These are phyloP conservation scores for Euphydryas editha DNA, from an alignment of 2,888 invertebrate species.

Conservation along the genomic window DNA sequence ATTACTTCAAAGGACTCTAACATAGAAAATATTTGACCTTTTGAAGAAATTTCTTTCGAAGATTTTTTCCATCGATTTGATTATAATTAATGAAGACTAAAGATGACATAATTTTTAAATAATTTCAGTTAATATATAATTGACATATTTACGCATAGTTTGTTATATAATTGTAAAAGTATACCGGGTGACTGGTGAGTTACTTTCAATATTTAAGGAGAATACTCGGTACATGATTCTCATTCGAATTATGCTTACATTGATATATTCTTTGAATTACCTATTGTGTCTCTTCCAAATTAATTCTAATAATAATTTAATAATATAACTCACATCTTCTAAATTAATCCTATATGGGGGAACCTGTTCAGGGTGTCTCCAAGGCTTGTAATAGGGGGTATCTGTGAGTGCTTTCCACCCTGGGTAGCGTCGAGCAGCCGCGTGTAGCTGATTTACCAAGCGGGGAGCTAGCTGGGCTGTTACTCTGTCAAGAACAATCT, in stretches of 20 bases:
- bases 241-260: no score
- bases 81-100: not conserved
- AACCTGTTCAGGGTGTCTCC: slow-evolving; percentile 94
- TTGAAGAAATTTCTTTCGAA: slow-evolving; percentile 18
- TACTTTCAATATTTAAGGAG: no score
- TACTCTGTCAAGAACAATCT: slow-evolving; percentile 62
- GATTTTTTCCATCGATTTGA: not conserved
- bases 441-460: slow-evolving; percentile 91
- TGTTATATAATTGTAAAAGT: no score
- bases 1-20: not conserved
- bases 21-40: not conserved
- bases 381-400: slow-evolving; percentile 91
- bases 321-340: slow-evolving; percentile 85
- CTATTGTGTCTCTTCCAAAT: not conserved
- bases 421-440: slow-evolving; percentile 91
- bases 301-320: not conserved
- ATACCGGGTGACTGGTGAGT: no score
- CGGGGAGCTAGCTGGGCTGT: slow-evolving; percentile 95
- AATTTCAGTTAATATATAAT: not conserved
- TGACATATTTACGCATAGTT: no score
- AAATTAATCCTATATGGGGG: slow-evolving; percentile 87
- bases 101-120: not conserved
- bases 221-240: no score
- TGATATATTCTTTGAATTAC: no score
- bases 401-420: slow-evolving; percentile 91